Percentiles rank a stretch among this genome's conserved stretches.
These are phyloP conservation scores for Sternotherus odoratus DNA, from an alignment of 2,797 vertebrate species.

Conservation along the genomic window DNA sequence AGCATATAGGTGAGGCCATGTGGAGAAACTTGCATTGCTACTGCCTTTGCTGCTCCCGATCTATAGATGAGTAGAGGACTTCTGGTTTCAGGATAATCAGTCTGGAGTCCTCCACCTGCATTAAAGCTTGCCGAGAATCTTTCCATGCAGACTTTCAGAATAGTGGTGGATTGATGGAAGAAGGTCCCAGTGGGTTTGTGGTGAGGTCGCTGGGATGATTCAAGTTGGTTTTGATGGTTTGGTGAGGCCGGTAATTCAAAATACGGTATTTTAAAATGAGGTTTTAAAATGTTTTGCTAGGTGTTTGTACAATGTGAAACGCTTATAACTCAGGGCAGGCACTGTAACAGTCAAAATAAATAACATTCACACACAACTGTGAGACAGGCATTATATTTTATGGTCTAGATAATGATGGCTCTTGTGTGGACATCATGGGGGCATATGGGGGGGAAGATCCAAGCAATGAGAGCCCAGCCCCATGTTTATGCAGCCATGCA, in stretches of 20 bases:
- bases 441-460: background rate
- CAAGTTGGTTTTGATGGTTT: fast-evolving
- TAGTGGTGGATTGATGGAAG: background rate
- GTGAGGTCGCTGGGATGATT: background rate
- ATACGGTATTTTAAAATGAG: background rate
- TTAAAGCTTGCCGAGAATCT: background rate
- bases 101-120: background rate
- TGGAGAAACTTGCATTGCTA: fast-evolving
- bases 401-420: background rate
- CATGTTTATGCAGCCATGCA: fast-evolving
- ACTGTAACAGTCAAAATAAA: background rate
- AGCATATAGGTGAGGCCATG: background rate
- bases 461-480: too few species aligned
- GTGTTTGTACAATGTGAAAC: background rate
- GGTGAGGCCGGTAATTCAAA: background rate
- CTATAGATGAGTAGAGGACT: background rate
- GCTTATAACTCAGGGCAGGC: background rate
- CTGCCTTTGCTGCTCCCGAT: fast-evolving
- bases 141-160: background rate
- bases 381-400: background rate
- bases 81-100: background rate
- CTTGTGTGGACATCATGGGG: background rate
- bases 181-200: background rate
- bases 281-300: background rate
- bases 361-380: background rate